Conservation (phyloP, 2,113 vertebrate genomes). For the Leucoraja erinaceus region DNA sequence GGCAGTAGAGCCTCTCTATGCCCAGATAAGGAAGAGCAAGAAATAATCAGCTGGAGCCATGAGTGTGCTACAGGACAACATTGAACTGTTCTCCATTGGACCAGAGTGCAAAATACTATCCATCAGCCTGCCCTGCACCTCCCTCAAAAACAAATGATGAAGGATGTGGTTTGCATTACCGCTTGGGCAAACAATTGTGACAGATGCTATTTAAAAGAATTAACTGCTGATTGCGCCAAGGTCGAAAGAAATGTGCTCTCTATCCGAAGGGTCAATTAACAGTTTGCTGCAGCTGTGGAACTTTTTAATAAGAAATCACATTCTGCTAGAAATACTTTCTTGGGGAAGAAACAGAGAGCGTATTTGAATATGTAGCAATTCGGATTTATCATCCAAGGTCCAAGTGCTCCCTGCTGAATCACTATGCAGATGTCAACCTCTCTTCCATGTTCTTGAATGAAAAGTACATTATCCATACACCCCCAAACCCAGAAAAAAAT, state of each 20-base stretch:
- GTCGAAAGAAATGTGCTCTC: background rate
- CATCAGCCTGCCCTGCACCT: background rate
- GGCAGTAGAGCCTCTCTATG: constrained; percentile 89
- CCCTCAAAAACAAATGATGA: constrained; percentile 19
- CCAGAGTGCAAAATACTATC: constrained; percentile 10
- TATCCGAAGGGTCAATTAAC: background rate
- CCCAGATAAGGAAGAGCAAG: constrained; percentile 92
- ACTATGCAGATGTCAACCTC: constrained; percentile 78
- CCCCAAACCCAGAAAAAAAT: constrained; percentile 42
- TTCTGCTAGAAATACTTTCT: constrained; percentile 31
- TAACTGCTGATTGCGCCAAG: constrained; percentile 25
- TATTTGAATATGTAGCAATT: constrained; percentile 16
- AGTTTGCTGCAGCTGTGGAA: constrained; percentile 9
- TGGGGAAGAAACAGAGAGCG: constrained; percentile 14
- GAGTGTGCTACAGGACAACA: constrained; percentile 40
- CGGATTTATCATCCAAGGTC: constrained; percentile 8
- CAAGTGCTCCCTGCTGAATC: constrained; percentile 70
- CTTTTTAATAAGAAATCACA: background rate
- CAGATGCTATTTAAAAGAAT: constrained; percentile 29
- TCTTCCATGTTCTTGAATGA: constrained; percentile 67
- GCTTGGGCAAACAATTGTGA: constrained; percentile 23
- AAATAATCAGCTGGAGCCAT: constrained; percentile 63
- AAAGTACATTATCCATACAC: constrained; percentile 67
- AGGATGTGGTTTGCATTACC: constrained; percentile 1
- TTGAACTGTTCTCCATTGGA: constrained; percentile 28